Evolutionary conservation across 1,140 invertebrate species (phyloP).

Genomic region (Drosophila neocordata): DNA sequence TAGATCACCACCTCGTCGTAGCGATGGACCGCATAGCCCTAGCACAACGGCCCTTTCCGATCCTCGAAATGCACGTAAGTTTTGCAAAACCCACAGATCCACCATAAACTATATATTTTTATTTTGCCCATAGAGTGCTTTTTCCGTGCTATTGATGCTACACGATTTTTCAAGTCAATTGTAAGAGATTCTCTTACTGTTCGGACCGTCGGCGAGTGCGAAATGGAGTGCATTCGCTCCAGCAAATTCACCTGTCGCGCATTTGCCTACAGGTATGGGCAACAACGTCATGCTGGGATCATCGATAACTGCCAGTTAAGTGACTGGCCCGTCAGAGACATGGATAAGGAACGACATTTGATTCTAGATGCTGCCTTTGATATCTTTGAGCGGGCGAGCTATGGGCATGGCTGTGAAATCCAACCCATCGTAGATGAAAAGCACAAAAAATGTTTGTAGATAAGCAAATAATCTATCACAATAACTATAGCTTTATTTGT

Average conservation of each 20-base stretch:
- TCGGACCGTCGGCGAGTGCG: conserved; percentile 89
- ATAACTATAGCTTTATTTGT: neutral
- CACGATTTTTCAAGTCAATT: conserved; percentile 86
- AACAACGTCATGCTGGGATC: conserved; percentile 85
- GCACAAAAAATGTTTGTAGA: conserved; percentile 82
- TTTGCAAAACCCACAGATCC: neutral
- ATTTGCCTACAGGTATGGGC: conserved; percentile 89
- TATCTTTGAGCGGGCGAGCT: conserved; percentile 90
- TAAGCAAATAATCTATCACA: no score
- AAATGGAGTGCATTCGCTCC: conserved; percentile 88
- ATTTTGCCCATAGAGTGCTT: conserved; percentile 87
- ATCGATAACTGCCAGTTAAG: conserved; percentile 89
- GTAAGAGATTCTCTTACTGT: conserved; percentile 86
- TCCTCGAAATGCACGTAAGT: conserved; percentile 78
- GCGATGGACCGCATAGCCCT: conserved; percentile 32
- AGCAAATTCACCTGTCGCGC: conserved; percentile 89
- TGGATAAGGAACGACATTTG: conserved; percentile 85
- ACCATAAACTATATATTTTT: conserved; percentile 25
- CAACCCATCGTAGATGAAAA: conserved; percentile 83
- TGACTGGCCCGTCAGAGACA: conserved; percentile 87
- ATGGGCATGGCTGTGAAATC: conserved; percentile 90
- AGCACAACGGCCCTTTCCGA: conserved; percentile 67
- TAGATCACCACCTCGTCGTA: conserved; percentile 57
- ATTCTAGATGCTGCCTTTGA: conserved; percentile 87
- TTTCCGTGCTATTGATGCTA: conserved; percentile 89